Base-by-base conservation (phyloP, 2,888 invertebrate species). In the Gandaritis pyraliata region DNA sequence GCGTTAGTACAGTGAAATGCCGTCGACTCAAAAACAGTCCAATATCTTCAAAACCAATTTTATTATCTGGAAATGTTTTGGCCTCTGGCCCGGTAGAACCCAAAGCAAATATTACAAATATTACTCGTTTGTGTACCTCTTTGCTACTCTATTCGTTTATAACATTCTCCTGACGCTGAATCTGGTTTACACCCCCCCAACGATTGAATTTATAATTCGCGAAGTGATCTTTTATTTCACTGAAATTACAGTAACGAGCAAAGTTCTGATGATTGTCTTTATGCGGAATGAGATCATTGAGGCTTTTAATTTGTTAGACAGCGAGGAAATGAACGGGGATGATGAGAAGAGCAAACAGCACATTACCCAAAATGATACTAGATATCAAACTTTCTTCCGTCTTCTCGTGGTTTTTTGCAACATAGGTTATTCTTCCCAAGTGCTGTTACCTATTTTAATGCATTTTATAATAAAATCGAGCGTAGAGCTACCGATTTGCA, bases 161-260 rank as follows among this genome's bases (percentile, higher is more conserved):
- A 81, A 85, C 50, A 41, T 78, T 16, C 72, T 89, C 16, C 67
- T 90, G 6, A 81, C 85, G 13, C 16, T 88, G 11, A 89, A 86
- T 66, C 66, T 90, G 38, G 50, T 78, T 45, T 85, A 80, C 52
- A 86, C 85, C 1, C 88, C 88, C 0, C 72, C 68, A 29, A 80
- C 77, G 72, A 76, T 90, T 13, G 87, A 88, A 61, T 62, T 81
- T 51, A 58, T 88, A 36, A 76, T 90, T 16, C 78, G 74, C 1
- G 89, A 90, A 80, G 79, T 83, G 2, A 81, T 85, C 64, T 87
- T 85, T 72, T 83, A 78, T 69, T 85, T 86, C 54, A 83, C 80
- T 30, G 83, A 83, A 77, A 69, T 86, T 36, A 70, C 80, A 12
- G 79, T 83, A 6, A 68, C 72, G 41, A 67, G 74, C n/a, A 90